Evolutionary conservation across 2,113 vertebrate genomes (phyloP).

Genomic region (Gymnarchus niloticus): DNA sequence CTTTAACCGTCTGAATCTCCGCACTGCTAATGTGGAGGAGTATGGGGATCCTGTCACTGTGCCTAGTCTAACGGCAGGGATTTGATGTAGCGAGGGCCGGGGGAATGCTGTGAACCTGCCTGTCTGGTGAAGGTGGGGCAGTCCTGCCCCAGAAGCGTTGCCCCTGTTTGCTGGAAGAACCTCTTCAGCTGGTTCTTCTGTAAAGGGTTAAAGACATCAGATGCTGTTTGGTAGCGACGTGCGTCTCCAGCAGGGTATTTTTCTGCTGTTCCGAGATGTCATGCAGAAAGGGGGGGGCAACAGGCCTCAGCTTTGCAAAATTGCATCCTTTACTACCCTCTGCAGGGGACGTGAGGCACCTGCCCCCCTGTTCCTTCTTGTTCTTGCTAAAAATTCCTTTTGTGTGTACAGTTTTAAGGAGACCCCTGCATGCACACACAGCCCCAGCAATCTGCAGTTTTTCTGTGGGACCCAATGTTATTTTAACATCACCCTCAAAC

Average conservation of each 20-base stretch:
- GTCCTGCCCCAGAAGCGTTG: too few species aligned
- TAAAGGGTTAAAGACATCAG: conserved; percentile 6
- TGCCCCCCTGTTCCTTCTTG: neutral
- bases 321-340: conserved; percentile 69
- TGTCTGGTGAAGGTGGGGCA: neutral
- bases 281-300: conserved; percentile 11
- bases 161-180: neutral
- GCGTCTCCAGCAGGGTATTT: conserved; percentile 2
- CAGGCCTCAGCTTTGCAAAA: conserved; percentile 79
- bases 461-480: neutral
- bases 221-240: neutral
- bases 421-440: conserved; percentile 33
- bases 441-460: neutral
- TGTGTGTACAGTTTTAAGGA: neutral
- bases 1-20: neutral
- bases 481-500: neutral
- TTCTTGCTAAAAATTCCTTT: neutral
- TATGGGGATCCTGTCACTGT: neutral
- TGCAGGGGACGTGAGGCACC: neutral
- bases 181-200: neutral
- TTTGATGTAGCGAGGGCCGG: neutral
- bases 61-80: neutral
- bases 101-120: neutral
- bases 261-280: neutral
- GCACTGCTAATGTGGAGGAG: neutral